A percentile compares a stretch with the other conserved stretches of the same genome.
These are phyloP conservation scores for Artemia sinica DNA, from an alignment of 2,888 invertebrate genomes.

Conservation along the genomic window DNA sequence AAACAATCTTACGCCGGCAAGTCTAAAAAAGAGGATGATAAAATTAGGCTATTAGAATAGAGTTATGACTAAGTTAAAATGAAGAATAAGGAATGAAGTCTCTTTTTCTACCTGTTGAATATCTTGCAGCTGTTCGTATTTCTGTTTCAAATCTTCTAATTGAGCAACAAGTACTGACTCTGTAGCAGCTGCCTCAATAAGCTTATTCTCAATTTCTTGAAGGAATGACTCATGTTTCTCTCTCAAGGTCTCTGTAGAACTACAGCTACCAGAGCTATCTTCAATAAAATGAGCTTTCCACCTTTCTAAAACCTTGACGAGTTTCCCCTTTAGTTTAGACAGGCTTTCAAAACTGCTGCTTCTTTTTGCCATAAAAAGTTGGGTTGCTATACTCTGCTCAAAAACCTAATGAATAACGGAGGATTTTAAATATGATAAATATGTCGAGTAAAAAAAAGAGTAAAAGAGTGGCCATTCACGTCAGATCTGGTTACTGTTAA, in stretches of 20 bases:
- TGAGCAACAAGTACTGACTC: slow-evolving; percentile 5
- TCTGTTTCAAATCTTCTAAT: background rate
- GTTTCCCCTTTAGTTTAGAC: slow-evolving; percentile 9
- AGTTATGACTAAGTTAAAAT: too few species aligned
- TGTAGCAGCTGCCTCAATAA: slow-evolving; percentile 1
- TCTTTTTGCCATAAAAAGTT: slow-evolving; percentile 13
- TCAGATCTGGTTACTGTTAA: too few species aligned
- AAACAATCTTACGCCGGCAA: too few species aligned
- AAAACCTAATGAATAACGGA: too few species aligned
- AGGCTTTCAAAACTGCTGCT: slow-evolving; percentile 9
- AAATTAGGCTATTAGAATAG: too few species aligned
- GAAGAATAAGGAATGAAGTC: too few species aligned
- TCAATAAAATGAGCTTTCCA: background rate
- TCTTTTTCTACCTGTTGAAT: background rate
- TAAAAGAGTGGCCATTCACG: too few species aligned
- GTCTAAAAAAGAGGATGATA: too few species aligned
- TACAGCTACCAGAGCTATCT: slow-evolving; percentile 3
- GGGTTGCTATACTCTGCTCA: background rate
- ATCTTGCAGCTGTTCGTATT: slow-evolving; percentile 6
- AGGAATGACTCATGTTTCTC: slow-evolving; percentile 3
- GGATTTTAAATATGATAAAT: too few species aligned
- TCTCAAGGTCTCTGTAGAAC: background rate
- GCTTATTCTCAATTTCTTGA: background rate
- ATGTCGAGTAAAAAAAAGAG: too few species aligned
- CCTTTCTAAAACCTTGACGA: background rate